A percentile compares a stretch with the other conserved stretches of the same genome.
Conservation (phyloP, 2,888 invertebrate genomes). For the Ceraclea dissimilis region DNA sequence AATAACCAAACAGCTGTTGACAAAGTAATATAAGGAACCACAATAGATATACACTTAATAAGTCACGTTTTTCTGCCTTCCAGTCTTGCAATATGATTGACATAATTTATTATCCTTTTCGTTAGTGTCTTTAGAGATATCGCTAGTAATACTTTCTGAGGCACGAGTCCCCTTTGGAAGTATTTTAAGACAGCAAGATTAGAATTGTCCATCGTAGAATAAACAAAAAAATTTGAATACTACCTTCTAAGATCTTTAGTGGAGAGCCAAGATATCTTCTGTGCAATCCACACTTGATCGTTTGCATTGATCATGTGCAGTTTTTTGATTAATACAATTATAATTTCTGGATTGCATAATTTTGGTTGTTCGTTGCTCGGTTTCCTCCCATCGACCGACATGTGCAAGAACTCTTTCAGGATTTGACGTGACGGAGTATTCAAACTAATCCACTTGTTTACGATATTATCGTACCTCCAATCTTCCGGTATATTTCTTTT, state of each 20-base stretch:
- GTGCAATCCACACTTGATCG: conserved; percentile 23
- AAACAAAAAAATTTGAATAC: too few relatives aligned
- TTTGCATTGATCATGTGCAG: conserved; percentile 19
- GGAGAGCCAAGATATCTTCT: conserved; percentile 23
- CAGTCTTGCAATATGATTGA: too few relatives aligned
- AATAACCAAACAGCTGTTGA: too few relatives aligned
- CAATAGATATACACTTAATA: too few relatives aligned
- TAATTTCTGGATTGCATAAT: conserved; percentile 23
- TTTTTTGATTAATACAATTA: conserved; percentile 20
- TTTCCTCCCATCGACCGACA: conserved; percentile 24
- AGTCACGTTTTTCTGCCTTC: too few relatives aligned
- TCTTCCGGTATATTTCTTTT: conserved; percentile 18
- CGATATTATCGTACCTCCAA: conserved; percentile 22
- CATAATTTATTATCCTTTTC: too few relatives aligned
- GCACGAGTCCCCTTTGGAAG: too few relatives aligned
- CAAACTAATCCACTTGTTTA: conserved; percentile 18
- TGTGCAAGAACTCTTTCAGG: conserved; percentile 22
- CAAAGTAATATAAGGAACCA: too few relatives aligned
- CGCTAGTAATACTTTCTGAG: too few relatives aligned
- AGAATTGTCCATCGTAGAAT: too few relatives aligned
- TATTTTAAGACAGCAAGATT: too few relatives aligned
- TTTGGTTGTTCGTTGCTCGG: conserved; percentile 14
- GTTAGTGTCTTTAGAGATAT: too few relatives aligned
- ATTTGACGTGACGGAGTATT: conserved; percentile 18
- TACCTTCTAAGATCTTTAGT: conserved; percentile 25